These are phyloP conservation scores for Latheticus oryzae DNA, from an alignment of 2,888 invertebrate species.

Conservation along the genomic window DNA sequence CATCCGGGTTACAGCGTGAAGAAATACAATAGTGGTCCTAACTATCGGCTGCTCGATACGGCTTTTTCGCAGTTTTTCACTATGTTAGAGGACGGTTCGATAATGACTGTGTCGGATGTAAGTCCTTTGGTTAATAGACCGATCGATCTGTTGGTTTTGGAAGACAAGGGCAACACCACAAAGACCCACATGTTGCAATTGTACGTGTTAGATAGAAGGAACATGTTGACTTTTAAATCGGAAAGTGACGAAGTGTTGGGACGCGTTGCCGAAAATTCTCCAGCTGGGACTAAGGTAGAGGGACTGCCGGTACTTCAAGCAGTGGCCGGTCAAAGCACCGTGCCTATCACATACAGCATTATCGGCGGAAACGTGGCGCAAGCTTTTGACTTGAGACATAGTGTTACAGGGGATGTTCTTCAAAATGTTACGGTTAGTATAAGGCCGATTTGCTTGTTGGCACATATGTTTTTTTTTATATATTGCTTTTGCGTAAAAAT, in stretches of 20 bases:
- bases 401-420: conserved; percentile 65
- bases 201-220: conserved; percentile 84
- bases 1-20: conserved; percentile 90
- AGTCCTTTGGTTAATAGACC: conserved; percentile 84
- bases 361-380: conserved; percentile 80
- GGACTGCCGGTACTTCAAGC: conserved; percentile 80
- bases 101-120: conserved; percentile 91
- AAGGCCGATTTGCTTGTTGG: conserved; percentile 3
- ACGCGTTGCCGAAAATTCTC: conserved; percentile 82
- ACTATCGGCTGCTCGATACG: conserved; percentile 79
- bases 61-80: conserved; percentile 89
- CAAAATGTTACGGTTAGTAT: conserved; percentile 68
- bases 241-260: conserved; percentile 74
- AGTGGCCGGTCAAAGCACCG: conserved; percentile 73
- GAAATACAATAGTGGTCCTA: conserved; percentile 75
- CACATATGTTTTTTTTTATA: not conserved
- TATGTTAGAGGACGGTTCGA: conserved; percentile 85
- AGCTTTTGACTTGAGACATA: conserved; percentile 79
- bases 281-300: conserved; percentile 77
- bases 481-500: no score
- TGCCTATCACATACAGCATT: conserved; percentile 82
- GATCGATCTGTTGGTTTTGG: conserved; percentile 83
- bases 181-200: conserved; percentile 84
- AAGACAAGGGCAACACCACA: conserved; percentile 83
- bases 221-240: conserved; percentile 82